A percentile compares a stretch with the other conserved stretches of the same genome.
Conservation (phyloP, 2,888 invertebrate genomes). For the Caenorhabditis sinica region DNA sequence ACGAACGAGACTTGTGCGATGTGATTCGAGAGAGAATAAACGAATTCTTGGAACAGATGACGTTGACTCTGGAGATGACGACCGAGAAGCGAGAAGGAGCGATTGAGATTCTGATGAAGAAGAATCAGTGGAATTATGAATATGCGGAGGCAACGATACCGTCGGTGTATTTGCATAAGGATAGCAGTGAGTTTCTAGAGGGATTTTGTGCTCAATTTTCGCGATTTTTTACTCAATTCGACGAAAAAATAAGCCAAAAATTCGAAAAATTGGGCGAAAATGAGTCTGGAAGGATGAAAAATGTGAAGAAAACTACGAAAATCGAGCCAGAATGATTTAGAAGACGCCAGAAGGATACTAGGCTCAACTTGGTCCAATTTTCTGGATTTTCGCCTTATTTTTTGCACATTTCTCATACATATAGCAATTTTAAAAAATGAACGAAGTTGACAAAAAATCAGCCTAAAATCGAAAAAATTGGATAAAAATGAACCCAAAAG, state of each 20-base stretch:
- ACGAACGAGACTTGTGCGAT: conserved; percentile 74
- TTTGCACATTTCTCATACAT: no score
- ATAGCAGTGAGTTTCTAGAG: conserved; percentile 62
- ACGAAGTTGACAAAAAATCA: no score
- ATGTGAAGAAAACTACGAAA: no score
- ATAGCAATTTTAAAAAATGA: no score
- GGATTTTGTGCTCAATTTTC: conserved; percentile 1
- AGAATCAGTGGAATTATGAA: conserved; percentile 6
- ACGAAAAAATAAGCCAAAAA: not conserved
- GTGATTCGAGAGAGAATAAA: conserved; percentile 67
- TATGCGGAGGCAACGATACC: conserved; percentile 22
- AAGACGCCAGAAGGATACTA: no score
- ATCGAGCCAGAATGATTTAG: no score
- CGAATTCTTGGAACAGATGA: conserved; percentile 77
- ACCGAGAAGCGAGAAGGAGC: conserved; percentile 62
- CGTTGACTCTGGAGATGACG: conserved; percentile 77
- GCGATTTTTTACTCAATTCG: not conserved
- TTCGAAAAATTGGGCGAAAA: no score
- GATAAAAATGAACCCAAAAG: no score
- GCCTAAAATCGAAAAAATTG: no score
- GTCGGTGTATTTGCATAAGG: conserved; percentile 59
- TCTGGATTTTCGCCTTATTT: no score
- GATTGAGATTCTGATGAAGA: conserved; percentile 32
- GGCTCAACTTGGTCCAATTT: no score
- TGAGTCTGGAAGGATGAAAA: no score